Percentiles rank a stretch among this genome's conserved stretches.
Conservation (phyloP, 2,888 invertebrate genomes). For the Temnothorax ravouxi region DNA sequence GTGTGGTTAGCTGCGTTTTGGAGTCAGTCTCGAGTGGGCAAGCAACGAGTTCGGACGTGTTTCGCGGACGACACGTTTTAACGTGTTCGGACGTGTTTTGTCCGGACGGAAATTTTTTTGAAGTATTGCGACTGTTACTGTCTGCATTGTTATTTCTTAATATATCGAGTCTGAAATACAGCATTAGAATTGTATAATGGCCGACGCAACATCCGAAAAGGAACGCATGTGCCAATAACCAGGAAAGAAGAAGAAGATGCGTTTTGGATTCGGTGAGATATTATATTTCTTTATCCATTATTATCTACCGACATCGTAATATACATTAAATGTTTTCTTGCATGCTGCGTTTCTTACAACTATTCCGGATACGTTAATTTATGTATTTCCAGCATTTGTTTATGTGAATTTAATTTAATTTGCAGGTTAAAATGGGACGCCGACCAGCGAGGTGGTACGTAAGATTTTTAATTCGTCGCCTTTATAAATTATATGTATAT, state of each 20-base stretch:
- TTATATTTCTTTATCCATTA: slow-evolving; percentile 62
- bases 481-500: slow-evolving; percentile 18
- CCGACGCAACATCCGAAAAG: too few species aligned
- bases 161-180: too few species aligned
- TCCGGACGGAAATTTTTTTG: too few species aligned
- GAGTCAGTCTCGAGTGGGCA: too few species aligned
- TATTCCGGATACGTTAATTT: neutral
- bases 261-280: slow-evolving; percentile 68
- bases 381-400: slow-evolving; percentile 64
- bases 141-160: too few species aligned
- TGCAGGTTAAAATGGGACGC: slow-evolving; percentile 96
- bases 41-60: too few species aligned
- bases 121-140: too few species aligned
- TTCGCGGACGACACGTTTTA: too few species aligned
- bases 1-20: slow-evolving; percentile 52
- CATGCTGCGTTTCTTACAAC: neutral
- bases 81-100: too few species aligned
- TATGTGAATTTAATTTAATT: slow-evolving; percentile 68
- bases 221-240: too few species aligned
- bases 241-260: too few species aligned
- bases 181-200: too few species aligned
- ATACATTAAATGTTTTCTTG: slow-evolving; percentile 63
- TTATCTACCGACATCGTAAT: slow-evolving; percentile 58
- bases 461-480: slow-evolving; percentile 46
- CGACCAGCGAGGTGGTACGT: slow-evolving; percentile 99